These are phyloP conservation scores for Acanthochromis polyacanthus DNA, from an alignment of 2,113 vertebrate species.

Conservation along the genomic window DNA sequence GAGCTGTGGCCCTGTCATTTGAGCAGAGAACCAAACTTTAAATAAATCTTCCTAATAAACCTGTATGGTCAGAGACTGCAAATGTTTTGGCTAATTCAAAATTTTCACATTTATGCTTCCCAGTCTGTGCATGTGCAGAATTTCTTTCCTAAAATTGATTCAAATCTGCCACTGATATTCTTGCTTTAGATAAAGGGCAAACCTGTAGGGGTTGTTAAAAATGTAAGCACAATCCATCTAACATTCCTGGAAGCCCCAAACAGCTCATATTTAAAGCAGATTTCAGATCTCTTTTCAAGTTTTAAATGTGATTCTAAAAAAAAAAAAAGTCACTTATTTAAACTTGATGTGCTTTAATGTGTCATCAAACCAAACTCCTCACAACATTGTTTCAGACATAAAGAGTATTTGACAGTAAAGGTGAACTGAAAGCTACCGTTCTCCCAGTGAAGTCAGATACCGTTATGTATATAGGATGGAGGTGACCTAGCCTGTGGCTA, in stretches of 20 bases:
- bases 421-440: slow-evolving; percentile 57
- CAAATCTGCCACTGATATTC: not conserved
- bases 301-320: slow-evolving; percentile 30
- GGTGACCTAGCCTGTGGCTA: slow-evolving; percentile 63
- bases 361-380: slow-evolving; percentile 52
- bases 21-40: too few relatives aligned
- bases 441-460: slow-evolving; percentile 63
- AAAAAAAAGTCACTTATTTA: slow-evolving; percentile 39
- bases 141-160: not conserved
- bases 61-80: too few relatives aligned
- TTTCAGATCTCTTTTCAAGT: slow-evolving; percentile 11
- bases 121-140: not conserved
- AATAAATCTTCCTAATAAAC: too few relatives aligned
- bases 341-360: slow-evolving; percentile 55
- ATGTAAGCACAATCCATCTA: not conserved
- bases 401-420: slow-evolving; percentile 64
- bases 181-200: not conserved
- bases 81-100: too few relatives aligned
- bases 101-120: not conserved
- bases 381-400: slow-evolving; percentile 30
- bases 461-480: slow-evolving; percentile 52
- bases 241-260: not conserved
- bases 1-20: too few relatives aligned
- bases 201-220: slow-evolving; percentile 15
- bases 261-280: slow-evolving; percentile 7